phyloP scores from a whole-genome alignment of 2,113 vertebrate species.

The Saccopteryx leptura region DNA sequence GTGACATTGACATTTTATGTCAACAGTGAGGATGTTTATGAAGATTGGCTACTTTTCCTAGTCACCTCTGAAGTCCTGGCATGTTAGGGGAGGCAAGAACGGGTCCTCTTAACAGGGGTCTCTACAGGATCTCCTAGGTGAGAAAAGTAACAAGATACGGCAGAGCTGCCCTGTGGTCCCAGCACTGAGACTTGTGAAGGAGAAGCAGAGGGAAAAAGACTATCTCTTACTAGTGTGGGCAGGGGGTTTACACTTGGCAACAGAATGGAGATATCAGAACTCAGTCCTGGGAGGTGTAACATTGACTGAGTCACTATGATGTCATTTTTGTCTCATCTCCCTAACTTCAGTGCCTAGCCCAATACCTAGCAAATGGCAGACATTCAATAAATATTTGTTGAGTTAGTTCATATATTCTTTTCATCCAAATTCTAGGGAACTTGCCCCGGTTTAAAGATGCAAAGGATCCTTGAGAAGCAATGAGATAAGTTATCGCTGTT shows the following conservation, averaged over 20 bases:
- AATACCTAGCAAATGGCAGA: not conserved
- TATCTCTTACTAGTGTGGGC: not conserved
- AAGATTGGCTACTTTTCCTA: not conserved
- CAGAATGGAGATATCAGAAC: not conserved
- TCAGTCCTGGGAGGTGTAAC: not conserved
- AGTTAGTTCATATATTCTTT: conserved; percentile 7
- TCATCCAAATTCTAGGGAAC: not conserved
- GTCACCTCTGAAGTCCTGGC: not conserved
- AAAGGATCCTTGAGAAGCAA: not conserved
- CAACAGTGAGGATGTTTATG: not conserved
- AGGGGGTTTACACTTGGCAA: not conserved
- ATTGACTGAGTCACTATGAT: not conserved
- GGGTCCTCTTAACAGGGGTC: not conserved
- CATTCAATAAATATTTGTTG: not conserved
- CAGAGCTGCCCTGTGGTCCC: not conserved
- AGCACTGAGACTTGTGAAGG: not conserved
- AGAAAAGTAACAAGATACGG: not conserved
- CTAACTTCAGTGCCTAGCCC: not conserved
- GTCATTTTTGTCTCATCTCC: not conserved
- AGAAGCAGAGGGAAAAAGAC: not conserved
- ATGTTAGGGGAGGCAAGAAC: not conserved
- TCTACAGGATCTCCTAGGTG: not conserved
- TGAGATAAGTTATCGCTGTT: not conserved
- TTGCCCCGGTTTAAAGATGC: not conserved
- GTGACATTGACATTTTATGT: not conserved